Base-by-base conservation (phyloP, 2,888 invertebrate species). In the Amaurobius ferox region DNA sequence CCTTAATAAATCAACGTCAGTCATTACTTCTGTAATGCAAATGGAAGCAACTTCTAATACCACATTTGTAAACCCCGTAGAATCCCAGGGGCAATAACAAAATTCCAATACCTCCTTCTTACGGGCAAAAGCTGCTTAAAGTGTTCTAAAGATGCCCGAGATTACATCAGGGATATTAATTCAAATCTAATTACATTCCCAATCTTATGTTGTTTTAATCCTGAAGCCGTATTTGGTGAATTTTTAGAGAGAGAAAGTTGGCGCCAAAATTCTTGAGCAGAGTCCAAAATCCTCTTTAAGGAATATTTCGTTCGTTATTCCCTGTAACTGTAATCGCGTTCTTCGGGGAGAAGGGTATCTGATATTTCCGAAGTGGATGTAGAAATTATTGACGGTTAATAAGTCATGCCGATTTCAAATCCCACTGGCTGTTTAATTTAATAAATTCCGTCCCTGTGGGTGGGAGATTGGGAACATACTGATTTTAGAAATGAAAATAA, bases 131-230 rank as follows among this genome's bases (percentile, higher is more conserved):
- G 55, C 62, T 66, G 40, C 73, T 72, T 80, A 73, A 35, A 80
- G 55, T 19, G 64, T 13, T 64, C 16, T 13, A 26, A 64, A 26
- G 26, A 19, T 16, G 30, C 55, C 30, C 11, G 23, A 26, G 48
- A n/a, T 1, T 35, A 19, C 30, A 66, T 30, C 26, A 39, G 80
- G 40, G 44, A 72, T 67, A 79, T 73, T 35, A 28, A 79, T 11
- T 68, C 55, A 32, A 80, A 80, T 61, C 32, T 80, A 73, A 80
- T 80, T 73, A 80, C 55, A 40, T 35, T 44, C 40, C 62, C 13
- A 16, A n/a, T 39, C 29, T 13, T 13, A 28, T 80, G 80, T 80
- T 79, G 79, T 79, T 80, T 73, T 80, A 80, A 80, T 80, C 80
- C 44, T 23, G 72, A 23, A 79, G 40, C 23, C 29, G 40, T 35